phyloP scores from a whole-genome alignment of 2,888 invertebrate genomes.

The Taphrorychus bicolor region DNA sequence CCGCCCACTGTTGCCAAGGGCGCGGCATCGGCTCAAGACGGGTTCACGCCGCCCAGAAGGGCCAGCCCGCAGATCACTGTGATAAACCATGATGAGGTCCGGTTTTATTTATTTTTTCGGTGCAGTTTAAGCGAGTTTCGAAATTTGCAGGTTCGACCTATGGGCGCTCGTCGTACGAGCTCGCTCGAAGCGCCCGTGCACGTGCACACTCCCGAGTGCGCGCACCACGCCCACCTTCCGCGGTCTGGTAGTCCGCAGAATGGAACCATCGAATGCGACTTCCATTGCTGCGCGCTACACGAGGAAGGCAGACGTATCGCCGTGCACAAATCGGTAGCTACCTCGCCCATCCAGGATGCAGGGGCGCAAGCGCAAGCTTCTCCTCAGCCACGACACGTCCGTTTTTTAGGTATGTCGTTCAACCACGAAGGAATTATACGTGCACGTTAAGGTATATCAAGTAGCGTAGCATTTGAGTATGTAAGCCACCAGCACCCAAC shows the following conservation, averaged over 20 bases:
- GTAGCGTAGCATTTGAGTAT: background rate
- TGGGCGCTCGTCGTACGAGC: conserved; percentile 36
- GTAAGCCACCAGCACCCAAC: conserved; percentile 12
- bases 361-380: conserved; percentile 51
- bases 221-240: conserved; percentile 72
- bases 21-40: conserved; percentile 35
- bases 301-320: conserved; percentile 92
- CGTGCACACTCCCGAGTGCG: conserved; percentile 84
- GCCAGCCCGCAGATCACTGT: conserved; percentile 89
- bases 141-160: conserved; percentile 29
- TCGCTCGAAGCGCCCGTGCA: conserved; percentile 79
- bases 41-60: conserved; percentile 43
- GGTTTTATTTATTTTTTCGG: too few species aligned
- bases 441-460: background rate
- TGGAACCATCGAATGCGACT: conserved; percentile 82
- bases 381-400: conserved; percentile 72
- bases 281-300: conserved; percentile 94
- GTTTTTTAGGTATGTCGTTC: conserved; percentile 66
- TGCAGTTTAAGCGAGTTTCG: background rate
- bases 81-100: conserved; percentile 92
- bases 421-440: background rate
- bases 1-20: conserved; percentile 31
- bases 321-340: conserved; percentile 90
- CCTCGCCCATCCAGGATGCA: conserved; percentile 83
- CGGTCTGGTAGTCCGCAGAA: conserved; percentile 71